Evolutionary conservation across 2,113 vertebrate species (phyloP).

Genomic region (Mobula birostris): DNA sequence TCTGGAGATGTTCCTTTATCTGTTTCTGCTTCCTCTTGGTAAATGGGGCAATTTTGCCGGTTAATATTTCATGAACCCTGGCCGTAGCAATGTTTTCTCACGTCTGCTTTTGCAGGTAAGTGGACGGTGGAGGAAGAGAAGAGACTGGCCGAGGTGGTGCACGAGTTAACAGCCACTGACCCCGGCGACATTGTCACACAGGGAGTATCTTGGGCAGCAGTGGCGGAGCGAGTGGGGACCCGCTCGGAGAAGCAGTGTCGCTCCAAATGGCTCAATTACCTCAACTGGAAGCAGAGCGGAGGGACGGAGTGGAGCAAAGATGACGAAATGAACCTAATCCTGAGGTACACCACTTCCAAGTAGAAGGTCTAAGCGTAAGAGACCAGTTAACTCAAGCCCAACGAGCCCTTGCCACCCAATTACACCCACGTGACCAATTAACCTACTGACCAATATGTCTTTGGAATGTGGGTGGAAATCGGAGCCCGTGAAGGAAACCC

Average conservation of each 20-base stretch:
- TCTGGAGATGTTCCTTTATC: neutral
- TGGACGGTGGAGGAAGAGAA: constrained; percentile 96
- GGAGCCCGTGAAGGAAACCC: too few relatives aligned
- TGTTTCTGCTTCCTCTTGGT: neutral
- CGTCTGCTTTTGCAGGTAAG: constrained; percentile 66
- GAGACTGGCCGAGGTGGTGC: constrained; percentile 85
- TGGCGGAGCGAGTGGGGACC: constrained; percentile 84
- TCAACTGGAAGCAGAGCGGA: constrained; percentile 98
- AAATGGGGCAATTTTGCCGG: neutral
- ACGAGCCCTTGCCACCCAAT: too few relatives aligned
- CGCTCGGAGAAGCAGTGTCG: constrained; percentile 97
- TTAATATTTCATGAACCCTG: neutral
- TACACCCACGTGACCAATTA: too few relatives aligned
- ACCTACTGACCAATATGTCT: too few relatives aligned
- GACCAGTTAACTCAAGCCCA: neutral
- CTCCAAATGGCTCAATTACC: constrained; percentile 97
- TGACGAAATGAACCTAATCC: constrained; percentile 85
- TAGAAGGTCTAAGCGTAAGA: neutral
- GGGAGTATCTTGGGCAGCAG: constrained; percentile 91
- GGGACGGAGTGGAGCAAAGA: constrained; percentile 98
- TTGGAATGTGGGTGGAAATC: too few relatives aligned
- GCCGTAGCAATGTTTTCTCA: neutral
- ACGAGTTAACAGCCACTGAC: constrained; percentile 85
- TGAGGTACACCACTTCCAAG: constrained; percentile 59
- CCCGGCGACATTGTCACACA: constrained; percentile 88